phyloP scores from a whole-genome alignment of 1,140 invertebrate species.

The Lasioglossum albipes region DNA sequence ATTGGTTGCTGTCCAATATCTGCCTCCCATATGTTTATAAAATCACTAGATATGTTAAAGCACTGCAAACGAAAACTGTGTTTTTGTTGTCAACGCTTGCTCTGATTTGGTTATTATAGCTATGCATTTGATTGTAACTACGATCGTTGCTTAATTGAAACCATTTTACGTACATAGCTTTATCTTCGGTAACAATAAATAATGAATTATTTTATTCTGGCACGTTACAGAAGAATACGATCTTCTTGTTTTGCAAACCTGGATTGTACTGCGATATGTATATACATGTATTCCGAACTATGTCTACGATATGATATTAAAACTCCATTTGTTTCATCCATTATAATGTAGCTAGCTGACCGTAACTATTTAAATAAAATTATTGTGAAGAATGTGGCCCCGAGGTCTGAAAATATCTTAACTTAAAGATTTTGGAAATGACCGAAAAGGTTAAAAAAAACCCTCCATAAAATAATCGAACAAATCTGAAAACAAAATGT shows the following conservation, averaged over 20 bases:
- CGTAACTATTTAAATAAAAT: slow-evolving; percentile 42
- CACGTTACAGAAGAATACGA: slow-evolving; percentile 68
- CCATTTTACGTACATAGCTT: slow-evolving; percentile 70
- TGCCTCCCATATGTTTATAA: slow-evolving; percentile 69
- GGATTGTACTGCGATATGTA: slow-evolving; percentile 69
- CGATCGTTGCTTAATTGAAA: slow-evolving; percentile 52
- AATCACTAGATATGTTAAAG: slow-evolving; percentile 74
- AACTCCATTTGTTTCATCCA: slow-evolving; percentile 64
- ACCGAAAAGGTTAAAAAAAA: no score
- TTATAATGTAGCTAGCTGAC: slow-evolving; percentile 65
- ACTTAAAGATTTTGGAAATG: no score
- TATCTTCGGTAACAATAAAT: slow-evolving; percentile 70
- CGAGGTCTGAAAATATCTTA: no score
- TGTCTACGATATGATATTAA: slow-evolving; percentile 60
- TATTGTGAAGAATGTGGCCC: not conserved
- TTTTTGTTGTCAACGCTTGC: slow-evolving; percentile 57
- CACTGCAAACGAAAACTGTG: slow-evolving; percentile 65
- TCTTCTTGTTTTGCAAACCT: slow-evolving; percentile 55
- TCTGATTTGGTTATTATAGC: slow-evolving; percentile 60
- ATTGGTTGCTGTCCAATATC: slow-evolving; percentile 59
- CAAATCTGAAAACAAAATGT: no score
- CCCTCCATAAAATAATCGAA: no score
- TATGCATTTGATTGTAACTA: slow-evolving; percentile 62
- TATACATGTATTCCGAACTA: slow-evolving; percentile 36
- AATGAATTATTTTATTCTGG: slow-evolving; percentile 62